phyloP scores from a whole-genome alignment of 2,113 vertebrate species.

The Myanophis thanlyinensis region DNA sequence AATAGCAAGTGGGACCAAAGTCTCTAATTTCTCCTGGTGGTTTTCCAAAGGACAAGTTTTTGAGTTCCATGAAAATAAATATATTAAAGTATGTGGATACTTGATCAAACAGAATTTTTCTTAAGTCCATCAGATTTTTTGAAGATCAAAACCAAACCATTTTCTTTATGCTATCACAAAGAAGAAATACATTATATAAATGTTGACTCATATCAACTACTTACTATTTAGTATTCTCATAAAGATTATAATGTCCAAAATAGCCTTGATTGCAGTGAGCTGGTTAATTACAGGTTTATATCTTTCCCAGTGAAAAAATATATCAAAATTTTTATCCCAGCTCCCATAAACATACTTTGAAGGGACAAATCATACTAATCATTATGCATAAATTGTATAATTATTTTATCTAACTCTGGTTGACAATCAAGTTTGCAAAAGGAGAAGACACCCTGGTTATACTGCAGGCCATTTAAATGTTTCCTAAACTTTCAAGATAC shows the following conservation, averaged over 20 bases:
- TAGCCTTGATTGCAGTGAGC: background rate
- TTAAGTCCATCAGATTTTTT: background rate
- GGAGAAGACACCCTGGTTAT: background rate
- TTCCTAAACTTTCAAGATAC: background rate
- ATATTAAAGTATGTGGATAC: background rate
- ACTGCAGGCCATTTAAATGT: background rate
- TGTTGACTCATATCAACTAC: background rate
- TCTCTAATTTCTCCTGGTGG: background rate
- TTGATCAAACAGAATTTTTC: background rate
- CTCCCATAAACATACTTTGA: background rate
- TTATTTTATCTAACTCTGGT: background rate
- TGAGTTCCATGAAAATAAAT: background rate
- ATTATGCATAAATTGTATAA: background rate
- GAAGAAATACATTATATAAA: background rate
- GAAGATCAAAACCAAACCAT: background rate
- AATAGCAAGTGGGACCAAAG: background rate
- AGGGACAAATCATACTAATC: background rate
- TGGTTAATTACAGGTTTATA: background rate
- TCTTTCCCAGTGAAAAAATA: background rate
- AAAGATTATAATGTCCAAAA: background rate
- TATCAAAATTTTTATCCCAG: background rate
- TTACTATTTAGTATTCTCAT: background rate
- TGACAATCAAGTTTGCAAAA: background rate
- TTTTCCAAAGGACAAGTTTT: background rate
- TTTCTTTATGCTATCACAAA: background rate